Conservation (phyloP, 2,888 invertebrate species). For the Drosophila conformis region DNA sequence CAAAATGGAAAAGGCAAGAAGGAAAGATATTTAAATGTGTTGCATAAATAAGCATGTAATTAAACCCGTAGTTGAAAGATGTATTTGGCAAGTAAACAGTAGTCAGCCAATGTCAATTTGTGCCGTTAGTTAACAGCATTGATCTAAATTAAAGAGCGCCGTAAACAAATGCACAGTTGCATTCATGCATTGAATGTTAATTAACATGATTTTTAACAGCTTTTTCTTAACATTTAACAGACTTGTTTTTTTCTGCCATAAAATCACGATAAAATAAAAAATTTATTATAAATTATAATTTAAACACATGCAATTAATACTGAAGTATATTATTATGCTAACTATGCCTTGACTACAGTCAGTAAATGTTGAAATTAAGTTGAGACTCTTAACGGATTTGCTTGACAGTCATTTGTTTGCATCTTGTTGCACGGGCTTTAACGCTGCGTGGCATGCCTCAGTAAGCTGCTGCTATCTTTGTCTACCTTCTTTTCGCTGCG, state of each 20-base stretch:
- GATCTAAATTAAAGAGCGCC: background rate
- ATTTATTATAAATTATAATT: background rate
- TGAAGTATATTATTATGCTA: background rate
- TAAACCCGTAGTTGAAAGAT: background rate
- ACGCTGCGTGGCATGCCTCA: conserved; percentile 12
- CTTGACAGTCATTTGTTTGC: conserved; percentile 40
- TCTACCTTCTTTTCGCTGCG: conserved; percentile 35
- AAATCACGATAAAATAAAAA: no score
- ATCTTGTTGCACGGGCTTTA: conserved; percentile 44
- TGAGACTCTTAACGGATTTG: conserved; percentile 11
- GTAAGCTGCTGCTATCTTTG: background rate
- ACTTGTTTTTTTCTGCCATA: background rate
- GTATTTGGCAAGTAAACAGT: background rate
- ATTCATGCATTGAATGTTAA: background rate
- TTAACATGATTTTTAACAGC: background rate
- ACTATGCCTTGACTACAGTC: no score
- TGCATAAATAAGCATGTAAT: conserved; percentile 1
- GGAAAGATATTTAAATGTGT: background rate
- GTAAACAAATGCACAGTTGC: background rate
- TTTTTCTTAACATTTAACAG: background rate
- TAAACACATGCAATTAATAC: background rate
- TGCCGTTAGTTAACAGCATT: background rate
- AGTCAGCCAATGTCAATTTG: background rate
- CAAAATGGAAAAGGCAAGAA: background rate
- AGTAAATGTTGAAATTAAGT: background rate